Evolutionary conservation across 2,113 vertebrate genomes (phyloP).

Genomic region (Lophochroa leadbeateri): DNA sequence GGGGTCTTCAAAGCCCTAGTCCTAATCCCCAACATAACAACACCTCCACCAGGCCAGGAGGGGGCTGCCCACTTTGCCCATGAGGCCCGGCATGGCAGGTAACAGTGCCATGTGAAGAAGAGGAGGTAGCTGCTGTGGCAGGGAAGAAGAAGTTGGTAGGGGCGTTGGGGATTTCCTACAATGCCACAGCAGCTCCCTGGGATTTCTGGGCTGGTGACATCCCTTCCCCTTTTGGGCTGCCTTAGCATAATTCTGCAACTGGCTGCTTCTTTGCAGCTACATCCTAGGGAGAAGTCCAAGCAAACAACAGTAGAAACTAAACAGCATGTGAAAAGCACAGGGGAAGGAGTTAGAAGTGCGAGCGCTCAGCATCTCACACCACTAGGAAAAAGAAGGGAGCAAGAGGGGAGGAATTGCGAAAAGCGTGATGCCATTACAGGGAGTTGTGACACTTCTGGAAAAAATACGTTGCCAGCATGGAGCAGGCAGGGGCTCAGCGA

Average conservation of each 20-base stretch:
- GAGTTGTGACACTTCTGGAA: background rate
- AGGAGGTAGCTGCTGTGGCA: background rate
- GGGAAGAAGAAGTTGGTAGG: background rate
- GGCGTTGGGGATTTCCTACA: background rate
- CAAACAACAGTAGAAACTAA: background rate
- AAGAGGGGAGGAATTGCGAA: background rate
- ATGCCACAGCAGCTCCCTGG: background rate
- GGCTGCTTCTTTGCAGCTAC: background rate
- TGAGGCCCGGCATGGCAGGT: fast-evolving
- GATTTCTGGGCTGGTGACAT: background rate
- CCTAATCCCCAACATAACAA: background rate
- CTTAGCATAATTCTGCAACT: background rate
- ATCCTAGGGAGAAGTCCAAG: background rate
- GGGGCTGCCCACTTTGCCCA: background rate
- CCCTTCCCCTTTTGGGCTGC: background rate
- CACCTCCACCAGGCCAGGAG: background rate
- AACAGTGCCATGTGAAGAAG: background rate
- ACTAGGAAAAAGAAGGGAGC: background rate
- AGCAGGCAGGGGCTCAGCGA: background rate
- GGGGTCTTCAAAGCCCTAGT: background rate
- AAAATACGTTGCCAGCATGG: background rate
- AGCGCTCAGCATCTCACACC: fast-evolving
- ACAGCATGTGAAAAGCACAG: background rate
- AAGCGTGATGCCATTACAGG: background rate
- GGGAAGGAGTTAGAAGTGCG: background rate